Percentiles rank a stretch among this genome's conserved stretches.
Conservation (phyloP, 2,797 vertebrate species). For the Hyperoplus immaculatus region DNA sequence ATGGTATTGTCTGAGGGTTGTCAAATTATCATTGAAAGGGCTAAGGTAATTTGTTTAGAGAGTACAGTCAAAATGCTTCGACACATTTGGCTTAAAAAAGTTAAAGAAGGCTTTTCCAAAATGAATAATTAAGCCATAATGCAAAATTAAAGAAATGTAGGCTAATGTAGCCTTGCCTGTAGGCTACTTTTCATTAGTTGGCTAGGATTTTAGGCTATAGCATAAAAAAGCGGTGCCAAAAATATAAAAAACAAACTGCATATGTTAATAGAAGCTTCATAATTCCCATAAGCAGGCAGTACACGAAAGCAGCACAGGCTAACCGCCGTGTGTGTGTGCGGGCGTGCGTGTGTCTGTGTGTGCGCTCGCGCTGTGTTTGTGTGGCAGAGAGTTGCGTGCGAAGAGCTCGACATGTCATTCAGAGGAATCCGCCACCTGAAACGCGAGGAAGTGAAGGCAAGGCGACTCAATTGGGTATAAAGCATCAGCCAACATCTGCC, state of each 20-base stretch:
- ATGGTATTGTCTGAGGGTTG: accelerated
- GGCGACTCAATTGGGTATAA: constrained; percentile 88
- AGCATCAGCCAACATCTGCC: constrained; percentile 88
- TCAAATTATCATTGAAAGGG: no score
- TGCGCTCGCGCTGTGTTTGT: constrained; percentile 69
- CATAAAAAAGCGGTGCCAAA: no score
- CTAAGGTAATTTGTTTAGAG: no score
- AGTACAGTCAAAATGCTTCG: neutral
- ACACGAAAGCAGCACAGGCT: constrained; percentile 53
- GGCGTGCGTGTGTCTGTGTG: constrained; percentile 26
- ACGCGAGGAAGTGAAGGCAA: constrained; percentile 88
- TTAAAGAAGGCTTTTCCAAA: no score
- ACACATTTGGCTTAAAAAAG: neutral
- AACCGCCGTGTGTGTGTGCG: constrained; percentile 39
- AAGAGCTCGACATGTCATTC: constrained; percentile 90
- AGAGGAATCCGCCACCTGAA: constrained; percentile 91
- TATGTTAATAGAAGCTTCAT: accelerated
- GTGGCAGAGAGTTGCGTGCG: constrained; percentile 89
- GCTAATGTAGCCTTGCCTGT: no score
- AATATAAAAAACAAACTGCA: neutral
- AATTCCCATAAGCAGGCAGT: constrained; percentile 16
- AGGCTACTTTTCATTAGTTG: neutral
- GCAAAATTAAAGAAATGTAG: no score
- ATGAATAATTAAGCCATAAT: no score
- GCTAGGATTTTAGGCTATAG: neutral